Evolutionary conservation across 2,797 vertebrate species (phyloP), one percentile per base, ranked within the genome.

Genomic region (Strix occidentalis): DNA sequence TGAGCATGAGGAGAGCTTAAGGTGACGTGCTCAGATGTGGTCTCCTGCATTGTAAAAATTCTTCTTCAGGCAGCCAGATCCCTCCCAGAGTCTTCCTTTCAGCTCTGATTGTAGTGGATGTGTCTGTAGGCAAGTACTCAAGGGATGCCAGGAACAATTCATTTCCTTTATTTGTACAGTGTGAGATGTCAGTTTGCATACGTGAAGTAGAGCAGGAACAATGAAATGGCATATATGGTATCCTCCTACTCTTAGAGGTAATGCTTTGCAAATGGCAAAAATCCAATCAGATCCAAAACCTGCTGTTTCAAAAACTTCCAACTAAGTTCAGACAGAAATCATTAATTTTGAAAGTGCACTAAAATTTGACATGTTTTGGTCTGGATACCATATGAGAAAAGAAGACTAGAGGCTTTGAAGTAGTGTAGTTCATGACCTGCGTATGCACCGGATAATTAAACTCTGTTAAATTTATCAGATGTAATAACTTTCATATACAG

Each of bases 341-440:
- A 79, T 85, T 72, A 68, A 75, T 91, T 89, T 56, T 19, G 60
- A 79, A 87, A 84, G 56, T 35, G 18, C 41, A 69, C 14, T 95
- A 92, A 79, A 87, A 66, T 53, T 54, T 89, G 63, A 50, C 41
- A 11, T 84, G 26, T 82, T 94, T 93, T 91, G 45, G 46, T 70
- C 70, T 94, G 91, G 31, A 72, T 66, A 63, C 77, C 7, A 3
- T 70, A 84, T 87, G 60, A 93, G 48, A 68, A 78, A 88, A 72
- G 35, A 90, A 20, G 2, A 84, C 23, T 6, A 76, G 56, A 90
- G 39, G 7, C 90, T 96, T 96, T 96, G 83, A 95, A 95, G 85
- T 60, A 51, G 54, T 87, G 66, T 88, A 80, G 51, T 93, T 80
- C 8, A 0, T 93, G 85, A 88, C 74, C 87, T 95, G 43, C 0